Percentiles rank a stretch among this genome's conserved stretches.
phyloP scores from a whole-genome alignment of 2,113 vertebrate species.

The Calidris pygmaea region DNA sequence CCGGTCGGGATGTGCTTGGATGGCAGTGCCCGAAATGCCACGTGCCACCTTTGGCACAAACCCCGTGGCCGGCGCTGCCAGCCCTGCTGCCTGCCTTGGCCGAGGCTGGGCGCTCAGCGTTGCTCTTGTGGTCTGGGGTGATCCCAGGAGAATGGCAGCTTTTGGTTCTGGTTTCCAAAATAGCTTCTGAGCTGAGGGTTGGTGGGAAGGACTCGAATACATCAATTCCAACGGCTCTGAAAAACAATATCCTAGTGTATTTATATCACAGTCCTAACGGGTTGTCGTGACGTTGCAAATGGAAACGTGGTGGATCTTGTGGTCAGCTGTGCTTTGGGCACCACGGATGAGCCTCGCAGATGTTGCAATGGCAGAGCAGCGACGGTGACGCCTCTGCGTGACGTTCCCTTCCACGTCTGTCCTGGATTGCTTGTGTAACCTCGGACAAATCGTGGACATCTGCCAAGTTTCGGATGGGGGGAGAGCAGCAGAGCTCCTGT shows the following conservation, averaged over 20 bases:
- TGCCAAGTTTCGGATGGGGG: neutral
- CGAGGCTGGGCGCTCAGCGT: fast-evolving
- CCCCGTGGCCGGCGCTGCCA: neutral
- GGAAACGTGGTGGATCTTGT: neutral
- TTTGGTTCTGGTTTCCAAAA: neutral
- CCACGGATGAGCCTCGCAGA: fast-evolving
- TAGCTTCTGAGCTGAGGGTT: neutral
- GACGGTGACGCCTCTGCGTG: neutral
- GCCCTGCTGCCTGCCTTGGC: neutral
- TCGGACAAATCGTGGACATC: neutral
- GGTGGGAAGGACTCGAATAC: neutral
- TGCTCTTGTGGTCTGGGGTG: neutral
- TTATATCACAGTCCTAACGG: fast-evolving
- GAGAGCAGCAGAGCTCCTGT: neutral
- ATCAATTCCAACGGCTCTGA: neutral
- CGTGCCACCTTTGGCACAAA: neutral
- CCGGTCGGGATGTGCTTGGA: neutral
- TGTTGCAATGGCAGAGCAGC: neutral
- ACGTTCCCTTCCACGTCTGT: neutral
- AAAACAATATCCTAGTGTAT: neutral
- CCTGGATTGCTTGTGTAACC: neutral
- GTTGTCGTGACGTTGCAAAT: neutral
- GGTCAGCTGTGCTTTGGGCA: neutral
- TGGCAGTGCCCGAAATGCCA: neutral
- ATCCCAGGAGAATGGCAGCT: neutral